These are phyloP conservation scores for Rhynchotus rufescens DNA, from an alignment of 2,797 vertebrate species.

Conservation along the genomic window DNA sequence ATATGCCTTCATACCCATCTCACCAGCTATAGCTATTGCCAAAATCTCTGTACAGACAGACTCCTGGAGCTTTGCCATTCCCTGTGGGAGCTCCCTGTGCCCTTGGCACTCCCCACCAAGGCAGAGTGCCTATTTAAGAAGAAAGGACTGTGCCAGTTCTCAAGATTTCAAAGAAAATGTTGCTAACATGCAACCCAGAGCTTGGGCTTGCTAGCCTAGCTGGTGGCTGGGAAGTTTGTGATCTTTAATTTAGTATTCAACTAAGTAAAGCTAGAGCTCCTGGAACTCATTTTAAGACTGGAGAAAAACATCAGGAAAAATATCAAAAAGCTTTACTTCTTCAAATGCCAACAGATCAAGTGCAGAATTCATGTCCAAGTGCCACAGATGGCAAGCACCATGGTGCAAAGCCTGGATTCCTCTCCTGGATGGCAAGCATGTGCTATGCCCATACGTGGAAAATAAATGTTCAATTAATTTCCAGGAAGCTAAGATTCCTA, in stretches of 20 bases:
- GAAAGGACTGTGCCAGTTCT: not conserved
- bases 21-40: not conserved
- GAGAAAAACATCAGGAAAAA: not conserved
- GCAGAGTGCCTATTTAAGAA: not conserved
- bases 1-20: not conserved
- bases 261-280: not conserved
- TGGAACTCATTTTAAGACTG: not conserved
- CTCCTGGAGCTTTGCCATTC: not conserved
- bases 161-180: not conserved
- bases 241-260: not conserved
- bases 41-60: not conserved
- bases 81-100: not conserved
- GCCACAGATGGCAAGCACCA: not conserved
- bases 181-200: not conserved
- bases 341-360: not conserved
- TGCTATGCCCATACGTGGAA: not conserved
- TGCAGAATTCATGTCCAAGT: not conserved
- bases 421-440: not conserved
- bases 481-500: constrained; percentile 1
- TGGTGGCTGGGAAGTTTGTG: not conserved
- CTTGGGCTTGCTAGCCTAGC: not conserved
- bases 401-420: not conserved
- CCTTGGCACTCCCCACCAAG: fast-evolving
- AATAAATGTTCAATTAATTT: constrained; percentile 10
- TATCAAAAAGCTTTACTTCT: not conserved